Conservation (phyloP, 2,888 invertebrate species). For the Danaus chrysippus region DNA sequence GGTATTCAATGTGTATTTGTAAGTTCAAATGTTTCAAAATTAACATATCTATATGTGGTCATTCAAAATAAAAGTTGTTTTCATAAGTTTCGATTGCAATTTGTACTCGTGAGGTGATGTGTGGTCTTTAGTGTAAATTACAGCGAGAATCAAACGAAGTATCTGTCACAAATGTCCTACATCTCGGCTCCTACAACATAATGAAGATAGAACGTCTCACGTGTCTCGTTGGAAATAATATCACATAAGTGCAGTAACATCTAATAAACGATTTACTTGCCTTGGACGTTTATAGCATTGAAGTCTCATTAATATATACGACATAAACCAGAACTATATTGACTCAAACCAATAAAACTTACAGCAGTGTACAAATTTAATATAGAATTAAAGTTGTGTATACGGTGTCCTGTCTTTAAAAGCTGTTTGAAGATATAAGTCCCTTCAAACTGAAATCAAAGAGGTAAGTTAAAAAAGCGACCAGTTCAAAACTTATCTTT, state of each 20-base stretch:
- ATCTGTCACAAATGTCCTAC: constrained; percentile 20
- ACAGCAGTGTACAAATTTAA: no score
- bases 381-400: no score
- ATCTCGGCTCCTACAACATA: constrained; percentile 30
- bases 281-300: constrained; percentile 14
- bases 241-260: constrained; percentile 9
- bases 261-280: constrained; percentile 15
- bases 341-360: neutral
- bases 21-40: neutral
- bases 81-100: no score
- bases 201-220: constrained; percentile 49
- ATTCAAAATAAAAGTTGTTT: neutral
- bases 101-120: constrained; percentile 5
- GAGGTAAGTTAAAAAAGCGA: no score
- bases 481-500: no score
- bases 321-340: neutral
- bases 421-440: no score
- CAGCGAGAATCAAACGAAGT: constrained; percentile 8
- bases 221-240: constrained; percentile 17
- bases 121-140: constrained; percentile 13
- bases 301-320: neutral
- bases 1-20: no score
- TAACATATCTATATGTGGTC: neutral
- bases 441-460: no score
- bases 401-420: no score